A percentile compares a stretch with the other conserved stretches of the same genome.
phyloP scores from a whole-genome alignment of 2,888 invertebrate genomes.

The Glyphotaelius pellucidus region DNA sequence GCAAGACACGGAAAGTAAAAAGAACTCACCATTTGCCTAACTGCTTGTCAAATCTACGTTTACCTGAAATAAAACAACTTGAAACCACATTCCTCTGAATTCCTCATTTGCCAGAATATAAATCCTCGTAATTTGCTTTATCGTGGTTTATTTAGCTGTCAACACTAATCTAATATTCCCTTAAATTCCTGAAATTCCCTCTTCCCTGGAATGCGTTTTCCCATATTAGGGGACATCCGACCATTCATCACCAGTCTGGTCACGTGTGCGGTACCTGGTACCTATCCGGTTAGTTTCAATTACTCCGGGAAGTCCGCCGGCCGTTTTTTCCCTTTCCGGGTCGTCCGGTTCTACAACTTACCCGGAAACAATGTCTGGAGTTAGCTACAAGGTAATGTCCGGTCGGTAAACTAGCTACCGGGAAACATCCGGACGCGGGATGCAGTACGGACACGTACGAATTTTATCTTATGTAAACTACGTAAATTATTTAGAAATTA shows the following conservation, averaged over 20 bases:
- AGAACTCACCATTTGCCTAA: too few relatives aligned
- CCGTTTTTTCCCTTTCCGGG: constrained; percentile 17
- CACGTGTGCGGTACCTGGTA: constrained; percentile 21
- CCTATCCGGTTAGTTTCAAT: constrained; percentile 45
- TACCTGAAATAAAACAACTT: background rate
- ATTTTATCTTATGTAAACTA: background rate
- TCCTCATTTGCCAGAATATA: too few relatives aligned
- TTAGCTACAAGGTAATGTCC: constrained; percentile 15
- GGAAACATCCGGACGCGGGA: background rate
- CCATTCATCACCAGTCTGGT: constrained; percentile 17
- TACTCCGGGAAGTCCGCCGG: constrained; percentile 26
- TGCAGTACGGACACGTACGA: background rate
- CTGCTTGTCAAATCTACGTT: background rate
- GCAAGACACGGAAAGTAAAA: too few relatives aligned
- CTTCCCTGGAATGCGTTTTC: background rate
- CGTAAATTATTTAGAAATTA: background rate
- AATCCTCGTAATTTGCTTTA: background rate
- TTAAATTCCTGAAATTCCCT: background rate
- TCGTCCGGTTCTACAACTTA: background rate
- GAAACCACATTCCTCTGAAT: background rate
- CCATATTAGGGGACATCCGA: constrained; percentile 16
- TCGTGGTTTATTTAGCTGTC: background rate
- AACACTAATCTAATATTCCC: background rate
- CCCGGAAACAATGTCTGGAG: background rate
- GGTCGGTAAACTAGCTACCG: constrained; percentile 12